phyloP scores from a whole-genome alignment of 92 coral and sea anemone species.

The Epizoanthus ramosus region DNA sequence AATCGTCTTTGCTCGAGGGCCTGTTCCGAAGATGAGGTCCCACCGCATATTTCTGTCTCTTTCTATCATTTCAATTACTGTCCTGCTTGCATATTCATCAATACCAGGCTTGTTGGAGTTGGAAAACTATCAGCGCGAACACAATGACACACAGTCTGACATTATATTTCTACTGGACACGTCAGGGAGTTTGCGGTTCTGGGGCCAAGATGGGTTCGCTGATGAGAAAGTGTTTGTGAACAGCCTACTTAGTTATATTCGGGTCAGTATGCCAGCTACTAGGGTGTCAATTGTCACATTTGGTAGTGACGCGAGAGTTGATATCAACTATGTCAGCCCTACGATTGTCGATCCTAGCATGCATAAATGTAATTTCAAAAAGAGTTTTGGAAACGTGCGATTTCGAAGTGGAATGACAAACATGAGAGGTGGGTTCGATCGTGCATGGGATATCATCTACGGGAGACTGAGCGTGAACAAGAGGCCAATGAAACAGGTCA shows the following conservation, averaged over 20 bases:
- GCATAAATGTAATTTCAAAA: slow-evolving; percentile 93
- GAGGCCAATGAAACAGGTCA: slow-evolving; percentile 75
- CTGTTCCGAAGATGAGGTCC: slow-evolving; percentile 14
- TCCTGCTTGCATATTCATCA: not conserved
- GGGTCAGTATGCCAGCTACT: slow-evolving; percentile 75
- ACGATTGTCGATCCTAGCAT: slow-evolving; percentile 51
- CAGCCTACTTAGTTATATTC: slow-evolving; percentile 72
- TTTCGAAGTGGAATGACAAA: slow-evolving; percentile 85
- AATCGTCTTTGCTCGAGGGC: not conserved
- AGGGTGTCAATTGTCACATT: slow-evolving; percentile 91
- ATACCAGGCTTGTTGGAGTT: slow-evolving; percentile 71
- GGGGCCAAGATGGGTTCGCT: slow-evolving; percentile 74
- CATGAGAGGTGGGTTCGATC: slow-evolving; percentile 83
- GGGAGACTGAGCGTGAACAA: slow-evolving; percentile 71
- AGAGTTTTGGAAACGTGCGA: slow-evolving; percentile 57
- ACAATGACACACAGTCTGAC: slow-evolving; percentile 81
- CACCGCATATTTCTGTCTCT: not conserved
- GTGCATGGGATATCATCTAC: slow-evolving; percentile 75
- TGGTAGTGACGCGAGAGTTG: slow-evolving; percentile 75
- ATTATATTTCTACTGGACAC: slow-evolving; percentile 88
- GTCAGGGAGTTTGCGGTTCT: slow-evolving; percentile 84
- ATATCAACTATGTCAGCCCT: slow-evolving; percentile 82
- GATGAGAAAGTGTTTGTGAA: slow-evolving; percentile 94
- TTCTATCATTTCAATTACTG: not conserved
- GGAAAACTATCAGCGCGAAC: slow-evolving; percentile 71